Base-by-base conservation (phyloP, 2,797 vertebrate genomes). In the Notamacropus eugenii region DNA sequence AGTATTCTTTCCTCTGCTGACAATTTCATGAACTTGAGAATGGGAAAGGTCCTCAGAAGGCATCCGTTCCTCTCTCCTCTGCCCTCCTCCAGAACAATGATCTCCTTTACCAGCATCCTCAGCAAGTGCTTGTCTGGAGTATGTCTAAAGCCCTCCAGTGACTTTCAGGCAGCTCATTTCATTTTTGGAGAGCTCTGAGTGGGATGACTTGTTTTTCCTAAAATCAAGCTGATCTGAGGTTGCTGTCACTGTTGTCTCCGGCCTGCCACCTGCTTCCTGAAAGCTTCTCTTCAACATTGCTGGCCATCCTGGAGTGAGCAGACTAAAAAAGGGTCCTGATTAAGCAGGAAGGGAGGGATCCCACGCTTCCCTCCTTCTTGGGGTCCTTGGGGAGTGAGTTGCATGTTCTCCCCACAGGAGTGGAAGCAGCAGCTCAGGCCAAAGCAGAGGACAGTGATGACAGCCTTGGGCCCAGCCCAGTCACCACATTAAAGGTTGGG, bases 401-500 rank as follows among this genome's bases (percentile, higher is more conserved):
- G 93, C 97, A 62, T 0, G 93, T 95, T 54, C 97, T 98, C 40
- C 95, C 96, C 94, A 94, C 96, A 96, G 93, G 28, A 92, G 62
- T 58, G 95, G 97, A 97, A 98, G 62, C 12, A 62, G 95, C 16
- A 91, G 90, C 92, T 93, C 50, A 82, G 97, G 95, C 96, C 98
- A 98, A 98, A 92, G 94, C 96, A 92, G 27, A 93, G 87, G 93
- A 95, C 91, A 95, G 93, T 96, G 98, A 94, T 29, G 3, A 98
- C 97, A 97, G 94, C 93, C 97, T 95, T 4, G 28, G 74, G 87
- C 74, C 90, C 95, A 94, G 57, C 59, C 62, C 54, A 59, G 93
- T 58, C 82, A 62, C 97, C 97, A 96, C 97, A 97, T 98, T 96
- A 97, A 97, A 97, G 95, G 59, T 74, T 5, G 91, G 50, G 57